Evolutionary conservation across 2,797 vertebrate genomes (phyloP).

Genomic region (Morus bassanus): DNA sequence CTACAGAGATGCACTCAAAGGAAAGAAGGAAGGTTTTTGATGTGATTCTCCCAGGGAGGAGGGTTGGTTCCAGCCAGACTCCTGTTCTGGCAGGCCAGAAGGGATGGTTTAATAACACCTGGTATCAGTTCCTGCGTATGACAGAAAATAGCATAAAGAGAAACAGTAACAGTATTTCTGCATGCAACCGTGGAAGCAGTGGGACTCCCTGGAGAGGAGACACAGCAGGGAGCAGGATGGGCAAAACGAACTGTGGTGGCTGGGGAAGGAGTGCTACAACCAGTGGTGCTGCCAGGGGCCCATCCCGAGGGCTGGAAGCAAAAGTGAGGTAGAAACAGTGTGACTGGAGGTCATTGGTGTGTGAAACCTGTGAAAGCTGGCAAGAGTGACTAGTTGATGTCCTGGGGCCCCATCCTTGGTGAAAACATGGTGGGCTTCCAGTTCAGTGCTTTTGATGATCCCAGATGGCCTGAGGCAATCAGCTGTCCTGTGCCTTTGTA

Average conservation of each 20-base stretch:
- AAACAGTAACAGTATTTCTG: not conserved
- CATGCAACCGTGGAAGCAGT: not conserved
- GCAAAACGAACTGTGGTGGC: not conserved
- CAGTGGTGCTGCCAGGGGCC: not conserved
- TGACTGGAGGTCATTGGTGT: not conserved
- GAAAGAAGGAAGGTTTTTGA: not conserved
- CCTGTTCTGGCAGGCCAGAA: not conserved
- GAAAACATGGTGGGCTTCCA: not conserved
- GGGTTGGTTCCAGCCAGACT: not conserved
- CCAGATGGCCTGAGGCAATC: not conserved
- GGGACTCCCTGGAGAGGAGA: not conserved
- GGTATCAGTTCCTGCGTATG: not conserved
- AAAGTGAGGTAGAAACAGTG: not conserved
- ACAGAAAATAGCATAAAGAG: not conserved
- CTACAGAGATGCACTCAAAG: not conserved
- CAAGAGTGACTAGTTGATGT: not conserved
- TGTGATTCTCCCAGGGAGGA: not conserved
- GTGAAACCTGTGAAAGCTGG: not conserved
- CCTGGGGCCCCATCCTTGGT: rapidly evolving
- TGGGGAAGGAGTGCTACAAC: not conserved
- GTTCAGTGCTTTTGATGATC: not conserved
- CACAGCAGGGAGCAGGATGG: not conserved
- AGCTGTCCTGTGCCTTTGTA: not conserved
- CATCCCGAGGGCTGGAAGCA: not conserved
- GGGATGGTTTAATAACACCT: not conserved